Evolutionary conservation across 2,113 vertebrate species (phyloP).

Genomic region (Columba janthina): DNA sequence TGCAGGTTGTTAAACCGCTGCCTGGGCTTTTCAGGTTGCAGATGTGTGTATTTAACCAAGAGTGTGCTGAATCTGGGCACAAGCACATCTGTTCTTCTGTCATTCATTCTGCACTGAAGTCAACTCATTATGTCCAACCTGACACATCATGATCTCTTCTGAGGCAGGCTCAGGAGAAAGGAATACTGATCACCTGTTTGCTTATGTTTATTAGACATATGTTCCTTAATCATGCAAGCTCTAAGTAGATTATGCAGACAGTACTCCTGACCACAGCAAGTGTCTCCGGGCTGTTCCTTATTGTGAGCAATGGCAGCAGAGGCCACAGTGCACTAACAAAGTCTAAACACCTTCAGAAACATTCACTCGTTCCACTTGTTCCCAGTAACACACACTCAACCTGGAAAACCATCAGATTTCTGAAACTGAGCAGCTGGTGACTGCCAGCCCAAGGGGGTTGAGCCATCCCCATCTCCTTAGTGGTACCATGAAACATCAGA

Average conservation of each 20-base stretch:
- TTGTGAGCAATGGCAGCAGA: neutral
- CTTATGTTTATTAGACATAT: neutral
- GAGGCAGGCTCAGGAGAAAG: rapidly evolving
- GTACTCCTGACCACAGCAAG: neutral
- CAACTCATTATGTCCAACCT: neutral
- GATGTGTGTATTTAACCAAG: neutral
- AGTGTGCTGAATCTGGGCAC: neutral
- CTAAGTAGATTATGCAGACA: neutral
- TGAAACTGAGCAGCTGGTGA: neutral
- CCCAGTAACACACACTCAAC: neutral
- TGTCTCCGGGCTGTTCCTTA: rapidly evolving
- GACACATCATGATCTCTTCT: neutral
- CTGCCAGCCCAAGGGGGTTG: neutral
- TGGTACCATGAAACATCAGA: neutral
- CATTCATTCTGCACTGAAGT: neutral
- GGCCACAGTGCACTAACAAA: neutral
- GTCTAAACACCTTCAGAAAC: neutral
- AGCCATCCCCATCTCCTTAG: neutral
- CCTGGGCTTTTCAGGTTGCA: neutral
- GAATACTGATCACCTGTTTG: neutral
- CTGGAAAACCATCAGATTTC: neutral
- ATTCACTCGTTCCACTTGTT: neutral
- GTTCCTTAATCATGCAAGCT: neutral
- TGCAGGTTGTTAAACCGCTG: neutral
- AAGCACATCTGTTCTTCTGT: neutral